phyloP scores from a whole-genome alignment of 2,797 vertebrate genomes.

The Urocyon cinereoargenteus region DNA sequence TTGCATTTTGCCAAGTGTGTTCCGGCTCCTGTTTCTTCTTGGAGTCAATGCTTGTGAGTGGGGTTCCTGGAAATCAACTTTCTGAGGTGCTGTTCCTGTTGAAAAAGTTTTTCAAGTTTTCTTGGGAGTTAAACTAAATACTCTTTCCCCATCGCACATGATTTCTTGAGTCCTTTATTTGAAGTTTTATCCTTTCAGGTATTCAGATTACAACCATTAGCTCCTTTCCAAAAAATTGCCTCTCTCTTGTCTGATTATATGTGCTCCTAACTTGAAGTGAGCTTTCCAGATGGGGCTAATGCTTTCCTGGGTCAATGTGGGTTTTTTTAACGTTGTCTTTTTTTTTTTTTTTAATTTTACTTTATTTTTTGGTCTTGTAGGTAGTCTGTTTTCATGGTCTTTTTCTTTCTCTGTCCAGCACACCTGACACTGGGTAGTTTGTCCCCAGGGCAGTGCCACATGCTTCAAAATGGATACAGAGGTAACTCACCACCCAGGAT shows the following conservation, averaged over 20 bases:
- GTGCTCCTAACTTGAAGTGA: background rate
- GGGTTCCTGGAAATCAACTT: background rate
- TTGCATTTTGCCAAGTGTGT: background rate
- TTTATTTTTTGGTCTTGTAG: background rate
- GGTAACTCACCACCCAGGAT: accelerated
- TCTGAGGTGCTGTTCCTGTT: background rate
- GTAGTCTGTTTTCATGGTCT: background rate
- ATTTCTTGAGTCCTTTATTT: background rate
- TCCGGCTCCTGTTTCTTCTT: background rate
- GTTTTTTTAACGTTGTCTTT: background rate
- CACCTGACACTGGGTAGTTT: accelerated
- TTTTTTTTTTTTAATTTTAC: background rate
- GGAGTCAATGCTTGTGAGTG: background rate
- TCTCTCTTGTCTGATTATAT: background rate
- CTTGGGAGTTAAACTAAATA: background rate
- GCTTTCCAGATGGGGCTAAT: background rate
- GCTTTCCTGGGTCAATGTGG: accelerated
- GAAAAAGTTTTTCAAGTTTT: accelerated
- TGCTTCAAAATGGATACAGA: background rate
- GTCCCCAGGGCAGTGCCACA: too few relatives aligned
- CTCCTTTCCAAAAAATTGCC: background rate
- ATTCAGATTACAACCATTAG: background rate
- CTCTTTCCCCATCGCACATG: accelerated
- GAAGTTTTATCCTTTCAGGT: background rate
- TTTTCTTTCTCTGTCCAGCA: background rate